These are phyloP conservation scores for Epinephelus lanceolatus DNA, from an alignment of 2,113 vertebrate genomes.

Conservation along the genomic window DNA sequence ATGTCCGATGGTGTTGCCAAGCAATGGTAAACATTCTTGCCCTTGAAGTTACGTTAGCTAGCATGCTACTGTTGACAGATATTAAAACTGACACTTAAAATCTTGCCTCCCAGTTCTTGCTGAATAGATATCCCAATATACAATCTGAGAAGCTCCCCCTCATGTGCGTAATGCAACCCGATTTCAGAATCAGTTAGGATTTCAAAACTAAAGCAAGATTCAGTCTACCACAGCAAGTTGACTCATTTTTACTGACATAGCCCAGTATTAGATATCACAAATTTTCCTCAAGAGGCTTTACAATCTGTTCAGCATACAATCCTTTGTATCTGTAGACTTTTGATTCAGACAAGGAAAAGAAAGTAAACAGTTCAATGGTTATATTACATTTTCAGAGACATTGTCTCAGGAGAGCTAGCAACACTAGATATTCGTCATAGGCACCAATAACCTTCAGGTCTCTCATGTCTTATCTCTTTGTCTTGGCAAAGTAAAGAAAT, in stretches of 20 bases:
- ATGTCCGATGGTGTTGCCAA: too few species aligned
- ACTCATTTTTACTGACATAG: background rate
- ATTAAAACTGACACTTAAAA: too few species aligned
- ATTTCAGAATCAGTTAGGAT: too few species aligned
- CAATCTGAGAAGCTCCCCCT: too few species aligned
- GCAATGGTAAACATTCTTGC: too few species aligned
- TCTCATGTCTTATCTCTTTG: background rate
- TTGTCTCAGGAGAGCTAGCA: background rate
- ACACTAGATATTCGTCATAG: background rate
- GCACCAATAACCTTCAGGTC: background rate
- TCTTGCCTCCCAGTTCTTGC: too few species aligned
- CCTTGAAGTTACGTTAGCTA: too few species aligned
- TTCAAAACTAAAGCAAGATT: background rate
- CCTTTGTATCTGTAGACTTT: background rate
- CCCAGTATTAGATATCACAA: background rate
- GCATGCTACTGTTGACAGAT: too few species aligned
- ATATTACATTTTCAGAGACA: background rate
- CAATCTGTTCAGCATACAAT: background rate
- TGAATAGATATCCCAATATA: too few species aligned
- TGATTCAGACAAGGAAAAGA: rapidly evolving
- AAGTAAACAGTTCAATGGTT: background rate
- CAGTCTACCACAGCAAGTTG: background rate
- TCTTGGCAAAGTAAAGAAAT: background rate
- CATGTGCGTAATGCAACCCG: too few species aligned
- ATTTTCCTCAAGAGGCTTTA: background rate